A percentile compares a stretch with the other conserved stretches of the same genome.
These are phyloP conservation scores for Oceanodroma leucorhoa DNA, from an alignment of 2,797 vertebrate genomes.

Conservation along the genomic window DNA sequence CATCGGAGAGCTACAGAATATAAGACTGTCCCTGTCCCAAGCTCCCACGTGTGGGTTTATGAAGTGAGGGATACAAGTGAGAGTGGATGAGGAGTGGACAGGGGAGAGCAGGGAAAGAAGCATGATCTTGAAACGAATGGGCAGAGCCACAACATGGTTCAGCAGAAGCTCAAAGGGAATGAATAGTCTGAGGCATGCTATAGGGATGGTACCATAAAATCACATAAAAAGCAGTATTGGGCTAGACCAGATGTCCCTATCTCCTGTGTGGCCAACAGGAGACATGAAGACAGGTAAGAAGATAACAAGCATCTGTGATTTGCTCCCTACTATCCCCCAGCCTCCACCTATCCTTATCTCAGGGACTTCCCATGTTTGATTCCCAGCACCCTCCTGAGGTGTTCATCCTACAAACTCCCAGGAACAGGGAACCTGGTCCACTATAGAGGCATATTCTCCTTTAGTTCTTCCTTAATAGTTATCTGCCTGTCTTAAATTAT, in stretches of 20 bases:
- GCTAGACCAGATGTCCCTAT: not conserved
- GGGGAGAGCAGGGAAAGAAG: not conserved
- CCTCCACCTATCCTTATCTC: not conserved
- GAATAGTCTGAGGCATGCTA: not conserved
- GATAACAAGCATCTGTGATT: not conserved
- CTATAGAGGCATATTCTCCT: not conserved
- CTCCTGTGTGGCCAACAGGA: not conserved
- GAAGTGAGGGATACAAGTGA: not conserved
- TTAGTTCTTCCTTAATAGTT: not conserved
- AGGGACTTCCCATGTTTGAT: not conserved
- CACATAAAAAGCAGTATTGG: not conserved
- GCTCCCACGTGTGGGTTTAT: not conserved
- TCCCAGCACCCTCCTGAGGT: rapidly evolving
- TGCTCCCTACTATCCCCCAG: not conserved
- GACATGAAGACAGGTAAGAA: not conserved
- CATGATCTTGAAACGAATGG: not conserved
- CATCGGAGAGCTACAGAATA: not conserved
- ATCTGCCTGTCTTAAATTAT: not conserved
- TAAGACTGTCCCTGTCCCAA: not conserved
- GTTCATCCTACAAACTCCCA: not conserved
- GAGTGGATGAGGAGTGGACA: not conserved
- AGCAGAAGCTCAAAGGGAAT: not conserved
- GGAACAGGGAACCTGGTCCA: not conserved
- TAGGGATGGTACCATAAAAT: not conserved
- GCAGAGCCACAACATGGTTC: not conserved